A percentile compares a stretch with the other conserved stretches of the same genome.
These are phyloP conservation scores for Heliocidaris tuberculata DNA, from an alignment of 35 echinoderm and acorn worm species.

Conservation along the genomic window DNA sequence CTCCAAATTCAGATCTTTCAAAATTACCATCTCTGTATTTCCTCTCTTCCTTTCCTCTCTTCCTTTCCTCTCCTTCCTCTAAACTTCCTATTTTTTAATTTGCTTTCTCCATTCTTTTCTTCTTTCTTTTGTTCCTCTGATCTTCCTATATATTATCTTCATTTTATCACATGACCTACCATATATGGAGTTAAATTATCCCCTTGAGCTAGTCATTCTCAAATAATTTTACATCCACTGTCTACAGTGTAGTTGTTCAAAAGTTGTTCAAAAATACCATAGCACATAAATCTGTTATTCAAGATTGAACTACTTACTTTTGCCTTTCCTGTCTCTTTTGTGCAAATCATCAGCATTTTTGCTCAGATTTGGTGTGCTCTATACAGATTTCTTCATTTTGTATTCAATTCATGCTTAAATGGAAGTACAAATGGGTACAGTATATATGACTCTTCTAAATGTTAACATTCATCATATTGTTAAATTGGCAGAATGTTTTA, in stretches of 20 bases:
- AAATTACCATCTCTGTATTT: too few species aligned
- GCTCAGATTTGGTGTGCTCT: background rate
- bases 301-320: background rate
- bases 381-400: conserved; percentile 18
- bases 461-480: background rate
- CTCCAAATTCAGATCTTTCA: too few species aligned
- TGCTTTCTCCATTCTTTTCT: background rate
- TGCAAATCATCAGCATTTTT: background rate
- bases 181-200: background rate
- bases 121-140: background rate
- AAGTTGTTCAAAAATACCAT: too few species aligned
- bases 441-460: conserved; percentile 6
- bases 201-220: background rate
- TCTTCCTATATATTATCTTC: background rate
- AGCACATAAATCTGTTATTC: background rate
- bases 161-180: background rate
- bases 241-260: background rate
- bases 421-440: background rate
- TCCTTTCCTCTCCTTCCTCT: background rate
- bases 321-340: background rate
- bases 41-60: background rate
- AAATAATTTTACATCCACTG: background rate
- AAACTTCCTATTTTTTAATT: background rate
- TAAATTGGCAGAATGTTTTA: background rate
- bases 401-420: background rate